Evolutionary conservation across 2,113 vertebrate species (phyloP).

Genomic region (Sorex araneus): DNA sequence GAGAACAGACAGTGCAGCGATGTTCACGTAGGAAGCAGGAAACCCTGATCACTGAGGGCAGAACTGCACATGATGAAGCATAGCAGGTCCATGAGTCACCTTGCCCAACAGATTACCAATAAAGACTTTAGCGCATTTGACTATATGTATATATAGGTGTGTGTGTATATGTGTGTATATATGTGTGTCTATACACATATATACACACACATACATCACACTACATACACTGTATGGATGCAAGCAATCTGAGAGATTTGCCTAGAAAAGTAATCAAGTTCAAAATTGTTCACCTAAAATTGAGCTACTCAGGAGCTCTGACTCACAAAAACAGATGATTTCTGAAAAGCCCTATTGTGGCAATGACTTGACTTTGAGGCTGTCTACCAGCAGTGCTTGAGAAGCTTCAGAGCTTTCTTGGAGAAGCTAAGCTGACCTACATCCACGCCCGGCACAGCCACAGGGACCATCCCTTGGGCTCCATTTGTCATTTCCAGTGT

Average conservation of each 20-base stretch:
- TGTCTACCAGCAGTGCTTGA: background rate
- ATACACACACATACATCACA: too few relatives aligned
- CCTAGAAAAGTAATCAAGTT: background rate
- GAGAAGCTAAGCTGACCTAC: background rate
- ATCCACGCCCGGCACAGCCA: background rate
- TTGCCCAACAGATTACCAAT: slow-evolving; percentile 97
- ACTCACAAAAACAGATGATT: background rate
- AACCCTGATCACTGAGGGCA: slow-evolving; percentile 96
- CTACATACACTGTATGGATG: slow-evolving; percentile 98
- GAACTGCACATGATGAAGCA: slow-evolving; percentile 95
- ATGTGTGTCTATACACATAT: too few relatives aligned
- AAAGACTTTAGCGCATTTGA: slow-evolving; percentile 96
- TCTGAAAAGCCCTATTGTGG: background rate
- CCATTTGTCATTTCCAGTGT: too few relatives aligned
- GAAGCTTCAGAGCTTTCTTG: background rate
- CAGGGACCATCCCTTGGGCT: too few relatives aligned
- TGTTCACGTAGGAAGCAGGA: slow-evolving; percentile 97
- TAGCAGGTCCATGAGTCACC: slow-evolving; percentile 93
- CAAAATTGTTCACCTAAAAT: background rate
- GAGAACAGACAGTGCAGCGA: slow-evolving; percentile 99
- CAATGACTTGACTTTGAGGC: background rate
- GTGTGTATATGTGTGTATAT: too few relatives aligned
- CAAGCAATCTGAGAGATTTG: slow-evolving; percentile 93
- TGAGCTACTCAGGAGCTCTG: background rate
- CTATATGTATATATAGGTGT: background rate